These are phyloP conservation scores for Chrysopilus asiliformis DNA, from an alignment of 2,888 invertebrate genomes.

Conservation along the genomic window DNA sequence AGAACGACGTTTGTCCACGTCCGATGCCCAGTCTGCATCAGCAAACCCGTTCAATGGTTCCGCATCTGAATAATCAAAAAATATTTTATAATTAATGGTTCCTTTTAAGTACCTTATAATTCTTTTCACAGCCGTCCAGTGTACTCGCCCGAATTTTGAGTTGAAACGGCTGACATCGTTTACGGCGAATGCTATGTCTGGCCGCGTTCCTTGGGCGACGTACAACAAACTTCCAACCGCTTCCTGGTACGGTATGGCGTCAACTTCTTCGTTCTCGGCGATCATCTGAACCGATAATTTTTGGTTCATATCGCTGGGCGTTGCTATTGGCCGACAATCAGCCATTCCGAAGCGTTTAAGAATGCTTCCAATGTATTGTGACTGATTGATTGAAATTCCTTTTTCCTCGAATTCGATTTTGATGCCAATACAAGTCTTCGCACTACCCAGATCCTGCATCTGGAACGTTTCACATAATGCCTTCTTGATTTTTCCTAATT, in stretches of 20 bases:
- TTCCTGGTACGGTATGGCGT: not conserved
- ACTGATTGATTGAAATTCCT: not conserved
- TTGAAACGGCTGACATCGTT: not conserved
- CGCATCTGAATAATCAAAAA: not conserved
- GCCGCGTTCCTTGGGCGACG: not conserved
- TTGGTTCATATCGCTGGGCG: not conserved
- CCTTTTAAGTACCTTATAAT: no score
- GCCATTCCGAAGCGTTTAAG: not conserved
- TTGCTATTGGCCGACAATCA: no score
- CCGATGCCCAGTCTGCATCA: no score
- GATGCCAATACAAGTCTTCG: no score
- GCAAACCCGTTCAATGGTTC: not conserved
- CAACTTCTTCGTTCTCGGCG: not conserved
- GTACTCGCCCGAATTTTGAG: not conserved
- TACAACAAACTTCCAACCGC: not conserved
- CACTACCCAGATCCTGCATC: no score
- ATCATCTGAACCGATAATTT: not conserved
- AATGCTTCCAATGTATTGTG: not conserved
- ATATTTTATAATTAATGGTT: not conserved
- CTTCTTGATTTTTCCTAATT: no score
- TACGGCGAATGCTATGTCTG: not conserved
- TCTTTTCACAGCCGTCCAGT: not conserved
- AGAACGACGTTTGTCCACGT: not conserved
- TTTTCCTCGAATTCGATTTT: no score
- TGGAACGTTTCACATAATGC: no score